Conservation (phyloP, 2,888 invertebrate species). For the Caenorhabditis sp. region DNA sequence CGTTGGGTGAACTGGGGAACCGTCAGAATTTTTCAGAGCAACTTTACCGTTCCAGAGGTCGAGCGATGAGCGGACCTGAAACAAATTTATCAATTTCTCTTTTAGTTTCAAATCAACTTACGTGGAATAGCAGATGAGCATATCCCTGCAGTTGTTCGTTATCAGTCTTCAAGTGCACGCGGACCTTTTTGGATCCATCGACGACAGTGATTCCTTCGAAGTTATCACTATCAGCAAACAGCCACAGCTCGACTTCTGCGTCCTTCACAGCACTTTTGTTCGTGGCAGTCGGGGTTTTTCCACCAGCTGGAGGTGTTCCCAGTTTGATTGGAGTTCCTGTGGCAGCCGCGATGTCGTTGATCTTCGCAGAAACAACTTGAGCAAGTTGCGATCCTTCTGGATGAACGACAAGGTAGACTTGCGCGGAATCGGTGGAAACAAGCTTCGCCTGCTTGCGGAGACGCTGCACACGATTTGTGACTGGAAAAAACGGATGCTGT, state of each 20-base stretch:
- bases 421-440: conserved; percentile 73
- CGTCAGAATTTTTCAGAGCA: conserved; percentile 49
- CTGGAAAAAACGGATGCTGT: conserved; percentile 76
- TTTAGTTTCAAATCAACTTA: conserved; percentile 22
- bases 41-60: conserved; percentile 68
- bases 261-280: conserved; percentile 74
- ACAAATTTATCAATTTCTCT: no score
- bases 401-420: conserved; percentile 68
- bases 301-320: conserved; percentile 54
- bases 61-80: conserved; percentile 69
- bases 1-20: conserved; percentile 65
- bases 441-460: conserved; percentile 88
- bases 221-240: conserved; percentile 60
- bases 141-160: conserved; percentile 51
- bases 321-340: conserved; percentile 68
- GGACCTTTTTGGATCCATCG: conserved; percentile 55
- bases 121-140: conserved; percentile 58
- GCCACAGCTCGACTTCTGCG: conserved; percentile 71
- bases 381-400: conserved; percentile 69
- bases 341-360: conserved; percentile 59
- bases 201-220: conserved; percentile 59
- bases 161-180: conserved; percentile 45
- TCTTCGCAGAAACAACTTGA: conserved; percentile 58
- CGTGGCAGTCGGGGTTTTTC: conserved; percentile 63
- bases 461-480: conserved; percentile 96